Evolutionary conservation across 1,140 invertebrate genomes (phyloP).

Genomic region (Mercenaria mercenaria): DNA sequence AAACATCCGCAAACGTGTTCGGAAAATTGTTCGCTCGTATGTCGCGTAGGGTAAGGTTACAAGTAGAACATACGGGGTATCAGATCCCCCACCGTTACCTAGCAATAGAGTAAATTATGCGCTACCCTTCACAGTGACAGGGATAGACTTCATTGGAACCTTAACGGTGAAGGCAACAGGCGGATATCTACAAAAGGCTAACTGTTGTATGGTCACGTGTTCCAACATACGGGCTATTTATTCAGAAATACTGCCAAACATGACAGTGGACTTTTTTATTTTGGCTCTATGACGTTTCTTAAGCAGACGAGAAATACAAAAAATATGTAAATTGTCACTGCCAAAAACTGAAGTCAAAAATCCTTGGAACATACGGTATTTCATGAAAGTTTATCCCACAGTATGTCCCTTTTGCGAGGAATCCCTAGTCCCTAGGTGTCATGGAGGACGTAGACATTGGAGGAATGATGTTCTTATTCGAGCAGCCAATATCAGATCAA

Average conservation of each 20-base stretch:
- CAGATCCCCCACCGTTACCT: too few relatives aligned
- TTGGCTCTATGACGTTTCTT: too few relatives aligned
- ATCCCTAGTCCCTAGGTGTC: too few relatives aligned
- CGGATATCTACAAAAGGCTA: background rate
- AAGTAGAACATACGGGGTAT: constrained; percentile 14
- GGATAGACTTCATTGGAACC: constrained; percentile 54
- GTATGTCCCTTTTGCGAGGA: too few relatives aligned
- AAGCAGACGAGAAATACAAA: too few relatives aligned
- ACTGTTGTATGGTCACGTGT: constrained; percentile 58
- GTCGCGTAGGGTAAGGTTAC: constrained; percentile 11
- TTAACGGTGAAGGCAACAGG: constrained; percentile 18
- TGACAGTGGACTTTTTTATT: constrained; percentile 51
- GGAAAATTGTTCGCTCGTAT: constrained; percentile 25
- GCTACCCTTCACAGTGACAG: constrained; percentile 51
- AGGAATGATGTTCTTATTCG: background rate
- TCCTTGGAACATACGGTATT: too few relatives aligned
- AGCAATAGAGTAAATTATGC: background rate
- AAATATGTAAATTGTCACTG: background rate
- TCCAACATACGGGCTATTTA: constrained; percentile 37
- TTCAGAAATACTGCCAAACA: constrained; percentile 53
- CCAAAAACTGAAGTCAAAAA: background rate
- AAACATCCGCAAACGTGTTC: constrained; percentile 20
- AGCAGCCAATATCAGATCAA: too few relatives aligned
- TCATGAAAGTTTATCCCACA: background rate
- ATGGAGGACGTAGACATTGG: background rate